Evolutionary conservation across 2,113 vertebrate genomes (phyloP).

Genomic region (Furnarius figulus): DNA sequence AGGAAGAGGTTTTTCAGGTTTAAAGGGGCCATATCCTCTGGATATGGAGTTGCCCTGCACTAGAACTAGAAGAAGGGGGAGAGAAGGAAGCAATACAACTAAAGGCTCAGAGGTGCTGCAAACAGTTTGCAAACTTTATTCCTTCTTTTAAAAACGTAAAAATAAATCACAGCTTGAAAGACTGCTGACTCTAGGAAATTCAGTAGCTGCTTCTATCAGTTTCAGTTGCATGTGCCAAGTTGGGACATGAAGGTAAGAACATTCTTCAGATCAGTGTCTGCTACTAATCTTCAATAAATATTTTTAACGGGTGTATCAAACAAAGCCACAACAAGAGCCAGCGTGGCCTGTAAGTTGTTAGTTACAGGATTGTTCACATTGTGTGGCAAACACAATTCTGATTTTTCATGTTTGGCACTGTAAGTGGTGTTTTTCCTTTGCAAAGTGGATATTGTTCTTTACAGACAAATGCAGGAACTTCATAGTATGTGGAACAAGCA

Average conservation of each 20-base stretch:
- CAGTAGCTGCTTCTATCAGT: background rate
- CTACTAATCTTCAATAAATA: background rate
- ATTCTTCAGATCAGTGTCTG: background rate
- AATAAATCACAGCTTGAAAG: background rate
- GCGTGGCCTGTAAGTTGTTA: background rate
- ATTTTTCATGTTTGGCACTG: background rate
- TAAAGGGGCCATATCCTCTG: background rate
- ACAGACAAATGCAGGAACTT: background rate
- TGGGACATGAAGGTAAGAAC: background rate
- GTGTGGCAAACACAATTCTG: background rate
- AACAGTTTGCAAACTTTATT: background rate
- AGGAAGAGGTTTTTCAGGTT: background rate
- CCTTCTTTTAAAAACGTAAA: background rate
- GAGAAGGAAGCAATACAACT: background rate
- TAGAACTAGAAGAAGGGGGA: background rate
- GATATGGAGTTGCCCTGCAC: background rate
- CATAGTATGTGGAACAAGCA: background rate
- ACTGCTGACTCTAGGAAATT: background rate
- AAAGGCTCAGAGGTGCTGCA: background rate
- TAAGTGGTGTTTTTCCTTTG: background rate
- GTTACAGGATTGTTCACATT: background rate
- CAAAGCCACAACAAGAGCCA: background rate
- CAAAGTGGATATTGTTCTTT: constrained; percentile 4
- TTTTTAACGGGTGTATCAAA: background rate
- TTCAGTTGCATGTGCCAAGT: background rate